Conservation (phyloP, 2,113 vertebrate genomes). For the Aepyceros melampus region DNA sequence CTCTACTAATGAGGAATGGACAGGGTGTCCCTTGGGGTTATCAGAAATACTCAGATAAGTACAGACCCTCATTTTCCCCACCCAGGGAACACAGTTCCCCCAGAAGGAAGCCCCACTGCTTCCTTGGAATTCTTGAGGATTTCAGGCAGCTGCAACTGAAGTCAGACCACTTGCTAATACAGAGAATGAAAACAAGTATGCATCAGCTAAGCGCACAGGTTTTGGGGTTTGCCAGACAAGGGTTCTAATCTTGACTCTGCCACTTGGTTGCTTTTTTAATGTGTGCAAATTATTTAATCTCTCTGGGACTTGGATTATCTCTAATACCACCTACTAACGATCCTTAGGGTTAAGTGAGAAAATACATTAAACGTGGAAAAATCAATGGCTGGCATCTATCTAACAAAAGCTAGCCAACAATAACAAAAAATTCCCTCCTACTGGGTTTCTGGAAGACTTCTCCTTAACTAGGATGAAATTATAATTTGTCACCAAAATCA, state of each 20-base stretch:
- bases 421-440: background rate
- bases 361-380: background rate
- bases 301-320: background rate
- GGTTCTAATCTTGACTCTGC: background rate
- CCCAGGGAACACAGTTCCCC: constrained; percentile 1
- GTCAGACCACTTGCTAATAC: background rate
- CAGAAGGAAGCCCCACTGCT: constrained; percentile 46
- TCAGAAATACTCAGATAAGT: constrained; percentile 48
- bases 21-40: constrained; percentile 27
- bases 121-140: constrained; percentile 47
- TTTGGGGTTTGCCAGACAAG: background rate
- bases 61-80: constrained; percentile 63
- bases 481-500: background rate
- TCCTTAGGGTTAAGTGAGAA: background rate
- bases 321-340: background rate
- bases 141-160: background rate
- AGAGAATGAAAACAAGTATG: background rate
- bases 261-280: background rate
- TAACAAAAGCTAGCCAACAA: background rate
- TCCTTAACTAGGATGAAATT: background rate
- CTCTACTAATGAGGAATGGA: constrained; percentile 38
- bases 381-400: background rate
- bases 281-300: background rate
- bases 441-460: background rate
- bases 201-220: background rate